Percentiles rank a stretch among this genome's conserved stretches.
Evolutionary conservation across 1,140 invertebrate species (phyloP).

Genomic region (Adoxophyes honmai): DNA sequence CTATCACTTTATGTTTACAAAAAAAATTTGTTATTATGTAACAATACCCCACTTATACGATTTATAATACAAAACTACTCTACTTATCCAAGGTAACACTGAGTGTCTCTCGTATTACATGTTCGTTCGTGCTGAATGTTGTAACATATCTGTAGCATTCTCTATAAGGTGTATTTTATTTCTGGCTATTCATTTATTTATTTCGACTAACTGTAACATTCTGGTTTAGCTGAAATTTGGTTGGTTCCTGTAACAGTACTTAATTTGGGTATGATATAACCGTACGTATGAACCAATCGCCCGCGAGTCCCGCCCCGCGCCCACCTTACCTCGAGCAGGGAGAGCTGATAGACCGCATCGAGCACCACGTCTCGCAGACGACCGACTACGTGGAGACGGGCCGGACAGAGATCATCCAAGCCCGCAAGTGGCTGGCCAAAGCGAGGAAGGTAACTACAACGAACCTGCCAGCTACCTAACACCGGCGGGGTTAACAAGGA

Average conservation of each 20-base stretch:
- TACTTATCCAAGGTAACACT: slow-evolving; percentile 28
- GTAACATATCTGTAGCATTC: slow-evolving; percentile 22
- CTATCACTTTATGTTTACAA: slow-evolving; percentile 10
- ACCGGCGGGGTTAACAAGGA: not conserved
- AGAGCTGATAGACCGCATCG: slow-evolving; percentile 94
- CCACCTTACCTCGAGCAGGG: slow-evolving; percentile 81
- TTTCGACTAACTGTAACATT: slow-evolving; percentile 36
- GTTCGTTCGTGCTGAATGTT: slow-evolving; percentile 29
- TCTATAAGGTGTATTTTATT: slow-evolving; percentile 32
- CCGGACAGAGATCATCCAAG: slow-evolving; percentile 86
- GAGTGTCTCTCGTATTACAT: slow-evolving; percentile 34
- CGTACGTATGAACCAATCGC: slow-evolving; percentile 62
- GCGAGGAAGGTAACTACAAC: slow-evolving; percentile 89
- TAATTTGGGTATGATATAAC: slow-evolving; percentile 36
- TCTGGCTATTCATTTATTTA: slow-evolving; percentile 22
- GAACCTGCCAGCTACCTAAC: not conserved
- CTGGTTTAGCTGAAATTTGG: slow-evolving; percentile 37
- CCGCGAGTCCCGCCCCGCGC: slow-evolving; percentile 39
- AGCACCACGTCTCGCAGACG: slow-evolving; percentile 92
- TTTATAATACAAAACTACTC: slow-evolving; percentile 23
- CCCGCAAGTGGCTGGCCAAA: slow-evolving; percentile 89
- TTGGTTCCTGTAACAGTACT: slow-evolving; percentile 48
- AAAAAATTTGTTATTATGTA: slow-evolving; percentile 47
- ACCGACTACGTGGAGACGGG: slow-evolving; percentile 89
- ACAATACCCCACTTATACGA: slow-evolving; percentile 39